These are phyloP conservation scores for Apis cerana DNA, from an alignment of 1,140 invertebrate species.

Conservation along the genomic window DNA sequence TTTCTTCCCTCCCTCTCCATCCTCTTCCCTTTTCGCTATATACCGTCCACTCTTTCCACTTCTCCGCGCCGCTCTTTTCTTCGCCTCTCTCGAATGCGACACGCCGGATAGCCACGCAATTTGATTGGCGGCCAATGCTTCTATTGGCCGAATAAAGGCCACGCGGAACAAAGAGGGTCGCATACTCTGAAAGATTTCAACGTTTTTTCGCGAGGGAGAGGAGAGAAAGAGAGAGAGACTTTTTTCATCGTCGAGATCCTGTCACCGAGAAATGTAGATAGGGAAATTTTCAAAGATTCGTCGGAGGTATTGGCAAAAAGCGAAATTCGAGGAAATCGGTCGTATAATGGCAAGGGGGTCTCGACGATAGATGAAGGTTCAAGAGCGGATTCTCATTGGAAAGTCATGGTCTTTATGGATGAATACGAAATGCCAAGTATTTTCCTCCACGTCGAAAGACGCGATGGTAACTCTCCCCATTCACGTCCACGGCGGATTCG, in stretches of 20 bases:
- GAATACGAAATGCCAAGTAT: slow-evolving; percentile 38
- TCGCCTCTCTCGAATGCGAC: slow-evolving; percentile 43
- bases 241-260: neutral
- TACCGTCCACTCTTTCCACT: neutral
- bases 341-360: neutral
- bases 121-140: slow-evolving; percentile 59
- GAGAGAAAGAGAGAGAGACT: neutral
- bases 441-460: slow-evolving; percentile 28
- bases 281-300: neutral
- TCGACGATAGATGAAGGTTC: slow-evolving; percentile 12
- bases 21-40: too few species aligned
- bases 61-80: neutral
- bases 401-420: slow-evolving; percentile 28
- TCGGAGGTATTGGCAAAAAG: neutral
- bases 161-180: slow-evolving; percentile 28
- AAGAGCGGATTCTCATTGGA: slow-evolving; percentile 7
- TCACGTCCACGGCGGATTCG: slow-evolving; percentile 12
- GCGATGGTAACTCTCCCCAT: slow-evolving; percentile 6
- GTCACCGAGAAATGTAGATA: neutral
- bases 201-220: neutral
- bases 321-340: neutral
- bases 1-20: neutral
- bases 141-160: slow-evolving; percentile 39
- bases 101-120: slow-evolving; percentile 55
- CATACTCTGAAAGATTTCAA: neutral